phyloP scores from a whole-genome alignment of 1,140 invertebrate species.

The Chymomyza costata region DNA sequence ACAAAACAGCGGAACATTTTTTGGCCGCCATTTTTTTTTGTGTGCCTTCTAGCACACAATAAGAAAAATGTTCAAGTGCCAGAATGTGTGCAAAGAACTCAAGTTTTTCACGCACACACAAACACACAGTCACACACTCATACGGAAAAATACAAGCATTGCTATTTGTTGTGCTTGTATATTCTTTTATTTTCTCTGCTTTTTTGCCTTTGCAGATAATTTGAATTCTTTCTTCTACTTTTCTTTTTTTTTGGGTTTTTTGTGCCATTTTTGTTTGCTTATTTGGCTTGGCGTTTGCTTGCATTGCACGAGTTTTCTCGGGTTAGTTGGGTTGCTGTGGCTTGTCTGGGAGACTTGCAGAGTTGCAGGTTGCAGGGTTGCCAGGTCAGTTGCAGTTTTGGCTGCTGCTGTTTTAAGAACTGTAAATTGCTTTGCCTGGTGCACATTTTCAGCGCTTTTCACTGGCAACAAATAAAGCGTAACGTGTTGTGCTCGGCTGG shows the following conservation, averaged over 20 bases:
- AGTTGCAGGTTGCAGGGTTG: no score
- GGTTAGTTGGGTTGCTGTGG: slow-evolving; percentile 2
- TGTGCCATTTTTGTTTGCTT: slow-evolving; percentile 69
- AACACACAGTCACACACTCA: slow-evolving; percentile 8
- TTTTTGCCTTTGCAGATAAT: slow-evolving; percentile 58
- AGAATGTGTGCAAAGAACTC: slow-evolving; percentile 72
- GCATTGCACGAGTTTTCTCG: background rate
- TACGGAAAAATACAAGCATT: no score
- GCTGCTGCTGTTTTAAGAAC: slow-evolving; percentile 49
- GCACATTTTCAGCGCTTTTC: no score
- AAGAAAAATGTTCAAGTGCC: slow-evolving; percentile 71
- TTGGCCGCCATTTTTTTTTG: no score
- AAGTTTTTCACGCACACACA: slow-evolving; percentile 54
- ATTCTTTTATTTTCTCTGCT: slow-evolving; percentile 31
- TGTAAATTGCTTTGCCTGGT: slow-evolving; percentile 72
- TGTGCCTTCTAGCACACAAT: slow-evolving; percentile 47
- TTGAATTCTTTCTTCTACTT: slow-evolving; percentile 69
- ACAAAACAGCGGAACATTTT: slow-evolving; percentile 39
- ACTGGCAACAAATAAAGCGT: no score
- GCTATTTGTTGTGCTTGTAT: slow-evolving; percentile 27
- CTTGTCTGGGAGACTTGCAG: no score
- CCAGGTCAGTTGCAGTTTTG: slow-evolving; percentile 53
- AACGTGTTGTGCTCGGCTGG: slow-evolving; percentile 17
- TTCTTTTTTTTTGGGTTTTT: no score
- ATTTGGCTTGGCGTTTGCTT: slow-evolving; percentile 38